Evolutionary conservation across 1,140 invertebrate species (phyloP).

Genomic region (Acromyrmex heyeri): DNA sequence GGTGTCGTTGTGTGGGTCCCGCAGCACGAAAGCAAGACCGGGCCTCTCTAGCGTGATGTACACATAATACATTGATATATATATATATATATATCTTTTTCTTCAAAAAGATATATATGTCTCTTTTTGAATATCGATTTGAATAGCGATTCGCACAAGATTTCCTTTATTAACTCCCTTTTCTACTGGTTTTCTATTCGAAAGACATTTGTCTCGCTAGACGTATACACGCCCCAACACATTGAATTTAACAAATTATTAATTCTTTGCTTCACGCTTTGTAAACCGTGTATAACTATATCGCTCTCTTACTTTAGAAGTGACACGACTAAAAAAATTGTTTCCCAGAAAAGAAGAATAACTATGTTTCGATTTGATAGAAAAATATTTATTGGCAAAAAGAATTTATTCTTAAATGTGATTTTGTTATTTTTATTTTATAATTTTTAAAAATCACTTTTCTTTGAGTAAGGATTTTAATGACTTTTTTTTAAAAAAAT

Average conservation of each 20-base stretch:
- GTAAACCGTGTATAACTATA: not conserved
- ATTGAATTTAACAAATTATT: not conserved
- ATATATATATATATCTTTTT: not conserved
- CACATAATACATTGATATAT: slow-evolving; percentile 9
- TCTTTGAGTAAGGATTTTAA: too few relatives aligned
- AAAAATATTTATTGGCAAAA: too few relatives aligned
- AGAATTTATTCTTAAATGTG: too few relatives aligned
- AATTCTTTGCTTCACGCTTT: not conserved
- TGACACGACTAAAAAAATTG: too few relatives aligned
- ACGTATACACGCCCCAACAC: not conserved
- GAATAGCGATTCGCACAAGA: not conserved
- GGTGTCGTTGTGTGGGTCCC: slow-evolving; percentile 60
- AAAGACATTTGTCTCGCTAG: not conserved
- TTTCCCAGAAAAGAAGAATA: too few relatives aligned
- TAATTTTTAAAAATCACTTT: too few relatives aligned
- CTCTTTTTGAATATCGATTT: not conserved
- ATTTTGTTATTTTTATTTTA: too few relatives aligned
- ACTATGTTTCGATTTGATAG: too few relatives aligned
- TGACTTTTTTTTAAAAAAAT: too few relatives aligned
- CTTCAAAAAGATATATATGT: not conserved
- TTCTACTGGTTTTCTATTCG: not conserved
- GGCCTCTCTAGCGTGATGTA: slow-evolving; percentile 25
- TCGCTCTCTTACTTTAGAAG: too few relatives aligned
- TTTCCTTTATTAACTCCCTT: slow-evolving; percentile 8
- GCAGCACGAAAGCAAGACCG: slow-evolving; percentile 47